phyloP scores from a whole-genome alignment of 2,113 vertebrate genomes.

The Indicator indicator region DNA sequence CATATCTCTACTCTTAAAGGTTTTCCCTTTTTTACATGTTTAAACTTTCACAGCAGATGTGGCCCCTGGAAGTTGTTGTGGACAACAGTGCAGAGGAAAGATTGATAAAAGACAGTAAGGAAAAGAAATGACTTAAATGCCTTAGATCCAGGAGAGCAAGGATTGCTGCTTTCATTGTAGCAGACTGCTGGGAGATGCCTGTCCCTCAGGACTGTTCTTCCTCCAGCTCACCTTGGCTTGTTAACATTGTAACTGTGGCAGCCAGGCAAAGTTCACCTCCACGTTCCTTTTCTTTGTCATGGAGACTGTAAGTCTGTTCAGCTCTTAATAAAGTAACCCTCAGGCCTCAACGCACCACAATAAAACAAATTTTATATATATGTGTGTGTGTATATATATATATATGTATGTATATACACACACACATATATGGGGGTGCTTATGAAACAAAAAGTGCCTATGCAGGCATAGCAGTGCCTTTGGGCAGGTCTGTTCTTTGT shows the following conservation, averaged over 20 bases:
- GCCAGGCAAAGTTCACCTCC: background rate
- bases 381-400: background rate
- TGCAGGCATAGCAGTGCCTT: background rate
- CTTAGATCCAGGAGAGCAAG: background rate
- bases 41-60: background rate
- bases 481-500: background rate
- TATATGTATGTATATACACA: too few species aligned
- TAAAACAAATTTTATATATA: background rate
- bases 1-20: background rate
- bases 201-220: constrained; percentile 39
- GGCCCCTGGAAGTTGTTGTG: background rate
- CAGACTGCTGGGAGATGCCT: background rate
- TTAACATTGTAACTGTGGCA: background rate
- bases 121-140: background rate
- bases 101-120: background rate
- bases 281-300: background rate
- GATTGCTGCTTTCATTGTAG: background rate
- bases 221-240: constrained; percentile 18
- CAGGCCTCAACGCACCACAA: background rate
- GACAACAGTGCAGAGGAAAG: background rate
- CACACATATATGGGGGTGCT: background rate
- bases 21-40: background rate
- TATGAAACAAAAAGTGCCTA: background rate
- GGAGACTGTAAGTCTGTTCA: constrained; percentile 33
- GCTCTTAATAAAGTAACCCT: constrained; percentile 25